These are phyloP conservation scores for Scaptomyza reducta DNA, from an alignment of 2,888 invertebrate genomes.

Conservation along the genomic window DNA sequence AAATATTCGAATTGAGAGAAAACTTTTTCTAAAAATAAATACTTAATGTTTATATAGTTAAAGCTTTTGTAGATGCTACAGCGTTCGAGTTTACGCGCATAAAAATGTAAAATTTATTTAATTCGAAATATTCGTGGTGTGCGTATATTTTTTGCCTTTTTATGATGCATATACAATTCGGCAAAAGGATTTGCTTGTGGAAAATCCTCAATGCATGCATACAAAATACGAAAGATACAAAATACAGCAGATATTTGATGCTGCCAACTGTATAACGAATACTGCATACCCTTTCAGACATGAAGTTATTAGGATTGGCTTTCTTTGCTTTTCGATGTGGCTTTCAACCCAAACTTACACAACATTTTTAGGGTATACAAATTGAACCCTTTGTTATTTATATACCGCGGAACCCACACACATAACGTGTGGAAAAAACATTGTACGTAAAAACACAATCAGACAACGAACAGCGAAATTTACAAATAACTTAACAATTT, in stretches of 20 bases:
- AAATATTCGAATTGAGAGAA: neutral
- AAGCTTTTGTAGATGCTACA: conserved; percentile 4
- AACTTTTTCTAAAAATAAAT: neutral
- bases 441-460: conserved; percentile 30
- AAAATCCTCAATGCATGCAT: conserved; percentile 58
- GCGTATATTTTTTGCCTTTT: conserved; percentile 33
- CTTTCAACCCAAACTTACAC: neutral
- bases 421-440: conserved; percentile 8
- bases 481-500: conserved; percentile 80
- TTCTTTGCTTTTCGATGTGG: too few species aligned
- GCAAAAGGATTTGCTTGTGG: conserved; percentile 64
- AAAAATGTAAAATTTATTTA: conserved; percentile 57
- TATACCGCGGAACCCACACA: conserved; percentile 38
- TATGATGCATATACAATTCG: conserved; percentile 68
- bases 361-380: conserved; percentile 17
- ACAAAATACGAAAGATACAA: conserved; percentile 25
- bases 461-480: conserved; percentile 62
- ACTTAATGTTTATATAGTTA: neutral
- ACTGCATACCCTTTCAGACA: conserved; percentile 9
- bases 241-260: conserved; percentile 24
- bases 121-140: conserved; percentile 50
- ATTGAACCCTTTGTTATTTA: neutral
- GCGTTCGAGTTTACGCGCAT: conserved; percentile 17
- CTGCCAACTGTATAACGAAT: neutral
- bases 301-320: neutral